These are phyloP conservation scores for Margarornis squamiger DNA, from an alignment of 2,797 vertebrate genomes.

Conservation along the genomic window DNA sequence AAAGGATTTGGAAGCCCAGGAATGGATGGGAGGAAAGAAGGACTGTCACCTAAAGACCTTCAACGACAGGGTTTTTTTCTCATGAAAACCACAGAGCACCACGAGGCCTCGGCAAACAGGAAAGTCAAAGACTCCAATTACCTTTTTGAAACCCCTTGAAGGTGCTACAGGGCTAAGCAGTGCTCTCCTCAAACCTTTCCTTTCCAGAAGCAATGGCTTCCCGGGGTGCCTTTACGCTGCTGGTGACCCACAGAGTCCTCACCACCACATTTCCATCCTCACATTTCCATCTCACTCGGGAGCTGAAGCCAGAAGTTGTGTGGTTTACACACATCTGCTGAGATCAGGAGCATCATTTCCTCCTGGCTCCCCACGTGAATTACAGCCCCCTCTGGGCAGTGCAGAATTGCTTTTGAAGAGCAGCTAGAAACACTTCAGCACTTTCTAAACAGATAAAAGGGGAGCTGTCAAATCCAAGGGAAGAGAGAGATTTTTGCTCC, in stretches of 20 bases:
- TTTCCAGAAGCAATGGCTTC: not conserved
- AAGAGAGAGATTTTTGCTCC: not conserved
- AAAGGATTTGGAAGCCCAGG: not conserved
- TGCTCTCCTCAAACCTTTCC: not conserved
- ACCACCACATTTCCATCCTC: not conserved
- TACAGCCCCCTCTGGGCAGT: constrained; percentile 59
- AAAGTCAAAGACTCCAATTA: not conserved
- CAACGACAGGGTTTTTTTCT: not conserved
- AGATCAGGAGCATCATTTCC: not conserved
- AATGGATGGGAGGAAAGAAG: not conserved
- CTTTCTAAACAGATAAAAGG: constrained; percentile 42
- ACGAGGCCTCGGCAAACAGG: not conserved
- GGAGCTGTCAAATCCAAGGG: not conserved
- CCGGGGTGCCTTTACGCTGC: not conserved
- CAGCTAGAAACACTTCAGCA: constrained; percentile 55
- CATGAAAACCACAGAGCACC: not conserved
- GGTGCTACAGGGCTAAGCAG: not conserved
- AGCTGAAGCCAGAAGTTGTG: not conserved
- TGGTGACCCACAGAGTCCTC: not conserved
- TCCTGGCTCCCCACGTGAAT: constrained; percentile 31
- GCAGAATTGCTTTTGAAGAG: constrained; percentile 62
- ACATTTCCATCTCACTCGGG: not conserved
- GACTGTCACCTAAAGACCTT: not conserved
- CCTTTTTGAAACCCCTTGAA: not conserved
- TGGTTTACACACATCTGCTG: constrained; percentile 9